Evolutionary conservation across 2,888 invertebrate species (phyloP).

Genomic region (Syrista parreyssii): DNA sequence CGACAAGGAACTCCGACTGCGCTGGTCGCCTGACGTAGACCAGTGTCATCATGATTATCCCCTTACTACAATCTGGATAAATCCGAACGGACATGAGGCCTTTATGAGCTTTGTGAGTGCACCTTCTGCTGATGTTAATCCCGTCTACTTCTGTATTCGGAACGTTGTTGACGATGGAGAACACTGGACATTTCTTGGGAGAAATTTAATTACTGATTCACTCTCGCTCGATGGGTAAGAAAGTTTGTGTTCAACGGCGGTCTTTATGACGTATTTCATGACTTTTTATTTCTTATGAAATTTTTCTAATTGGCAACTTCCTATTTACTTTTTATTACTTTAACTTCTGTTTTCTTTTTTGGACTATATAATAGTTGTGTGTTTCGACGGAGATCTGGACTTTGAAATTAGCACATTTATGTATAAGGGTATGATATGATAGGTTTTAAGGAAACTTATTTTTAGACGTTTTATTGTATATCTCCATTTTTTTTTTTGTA

Average conservation of each 20-base stretch:
- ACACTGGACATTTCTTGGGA: slow-evolving; percentile 50
- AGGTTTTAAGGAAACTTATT: not conserved
- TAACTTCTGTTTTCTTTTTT: no score
- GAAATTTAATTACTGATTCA: slow-evolving; percentile 38
- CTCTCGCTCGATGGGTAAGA: slow-evolving; percentile 45
- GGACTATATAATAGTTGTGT: no score
- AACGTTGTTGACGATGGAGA: slow-evolving; percentile 27
- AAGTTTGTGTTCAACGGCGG: no score
- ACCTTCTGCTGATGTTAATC: no score
- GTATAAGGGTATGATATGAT: not conserved
- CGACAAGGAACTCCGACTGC: slow-evolving; percentile 31
- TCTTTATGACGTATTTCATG: no score
- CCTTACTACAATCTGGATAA: slow-evolving; percentile 34
- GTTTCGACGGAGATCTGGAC: no score
- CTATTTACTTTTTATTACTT: no score
- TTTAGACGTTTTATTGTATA: not conserved
- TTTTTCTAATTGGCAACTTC: no score
- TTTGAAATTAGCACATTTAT: no score
- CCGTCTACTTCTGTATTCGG: slow-evolving; percentile 54
- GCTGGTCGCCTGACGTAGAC: slow-evolving; percentile 43
- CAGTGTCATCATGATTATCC: slow-evolving; percentile 34
- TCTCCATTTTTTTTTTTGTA: no score
- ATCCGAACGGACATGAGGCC: slow-evolving; percentile 31
- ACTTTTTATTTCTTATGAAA: no score
- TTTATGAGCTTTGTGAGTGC: no score